phyloP scores from a whole-genome alignment of 2,113 vertebrate genomes.

The Cyprinodon brontotheroides region DNA sequence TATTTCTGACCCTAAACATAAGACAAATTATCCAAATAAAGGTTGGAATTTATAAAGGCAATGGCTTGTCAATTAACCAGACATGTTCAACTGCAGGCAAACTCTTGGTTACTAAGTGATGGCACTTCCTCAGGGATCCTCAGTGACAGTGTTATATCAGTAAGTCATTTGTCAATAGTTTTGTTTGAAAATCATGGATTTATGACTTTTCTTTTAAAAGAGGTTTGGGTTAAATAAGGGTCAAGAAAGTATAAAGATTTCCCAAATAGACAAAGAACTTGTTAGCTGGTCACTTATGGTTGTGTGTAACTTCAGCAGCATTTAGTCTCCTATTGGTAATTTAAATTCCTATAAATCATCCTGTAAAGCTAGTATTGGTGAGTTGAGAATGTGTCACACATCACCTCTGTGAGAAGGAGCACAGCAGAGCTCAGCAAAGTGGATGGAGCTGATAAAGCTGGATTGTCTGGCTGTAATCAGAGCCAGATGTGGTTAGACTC shows the following conservation, averaged over 20 bases:
- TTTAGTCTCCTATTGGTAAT: conserved; percentile 16
- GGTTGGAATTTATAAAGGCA: conserved; percentile 13
- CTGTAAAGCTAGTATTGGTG: conserved; percentile 57
- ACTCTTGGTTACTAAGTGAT: conserved; percentile 50
- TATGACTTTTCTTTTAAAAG: conserved; percentile 70
- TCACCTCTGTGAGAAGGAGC: conserved; percentile 69
- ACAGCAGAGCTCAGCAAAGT: conserved; percentile 67
- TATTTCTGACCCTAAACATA: conserved; percentile 59
- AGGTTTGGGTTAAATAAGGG: conserved; percentile 40
- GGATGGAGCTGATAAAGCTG: conserved; percentile 79
- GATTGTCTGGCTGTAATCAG: conserved; percentile 81
- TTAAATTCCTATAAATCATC: conserved; percentile 66
- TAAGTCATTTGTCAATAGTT: conserved; percentile 75
- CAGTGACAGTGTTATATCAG: conserved; percentile 77
- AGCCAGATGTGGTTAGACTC: conserved; percentile 80
- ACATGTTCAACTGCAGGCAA: conserved; percentile 35
- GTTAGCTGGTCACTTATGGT: conserved; percentile 15
- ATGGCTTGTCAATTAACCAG: conserved; percentile 28
- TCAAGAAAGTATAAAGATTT: conserved; percentile 20
- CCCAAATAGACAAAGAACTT: conserved; percentile 3
- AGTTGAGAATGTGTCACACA: conserved; percentile 75
- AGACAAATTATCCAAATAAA: conserved; percentile 15
- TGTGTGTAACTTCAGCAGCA: conserved; percentile 16
- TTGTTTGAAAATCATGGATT: conserved; percentile 82
- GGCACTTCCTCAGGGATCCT: conserved; percentile 71